These are phyloP conservation scores for Eurytemora carolleeae DNA, from an alignment of 1,140 invertebrate species.

Conservation along the genomic window DNA sequence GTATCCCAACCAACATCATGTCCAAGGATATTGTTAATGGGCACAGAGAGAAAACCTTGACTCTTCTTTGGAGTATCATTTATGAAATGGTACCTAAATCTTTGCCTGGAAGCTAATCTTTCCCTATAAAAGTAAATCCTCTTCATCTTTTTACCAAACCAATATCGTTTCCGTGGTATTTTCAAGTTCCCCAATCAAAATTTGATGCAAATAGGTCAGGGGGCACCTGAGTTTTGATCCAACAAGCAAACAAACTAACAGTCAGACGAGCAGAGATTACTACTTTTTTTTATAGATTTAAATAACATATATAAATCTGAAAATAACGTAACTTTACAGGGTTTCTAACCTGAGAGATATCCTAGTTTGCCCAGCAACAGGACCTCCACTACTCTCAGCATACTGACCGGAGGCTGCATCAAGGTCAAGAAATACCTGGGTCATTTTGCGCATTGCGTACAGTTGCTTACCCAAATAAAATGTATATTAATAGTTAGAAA, in stretches of 20 bases:
- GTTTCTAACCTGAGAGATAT: background rate
- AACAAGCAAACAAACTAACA: background rate
- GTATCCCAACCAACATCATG: slow-evolving; percentile 35
- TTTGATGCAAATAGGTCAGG: too few species aligned
- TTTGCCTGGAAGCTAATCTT: too few species aligned
- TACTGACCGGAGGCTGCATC: background rate
- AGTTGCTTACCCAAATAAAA: too few species aligned
- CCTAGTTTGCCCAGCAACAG: background rate
- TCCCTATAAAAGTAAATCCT: too few species aligned
- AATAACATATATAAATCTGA: background rate
- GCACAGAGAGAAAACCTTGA: slow-evolving; percentile 64
- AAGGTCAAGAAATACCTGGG: background rate
- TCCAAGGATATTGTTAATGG: slow-evolving; percentile 61
- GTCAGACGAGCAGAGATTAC: background rate
- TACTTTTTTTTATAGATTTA: background rate
- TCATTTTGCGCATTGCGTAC: too few species aligned
- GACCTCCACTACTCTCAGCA: background rate
- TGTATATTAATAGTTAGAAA: too few species aligned
- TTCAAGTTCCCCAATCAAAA: too few species aligned
- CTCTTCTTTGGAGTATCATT: slow-evolving; percentile 67
- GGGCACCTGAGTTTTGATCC: background rate
- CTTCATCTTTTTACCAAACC: too few species aligned
- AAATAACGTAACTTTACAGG: background rate
- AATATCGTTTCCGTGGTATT: too few species aligned
- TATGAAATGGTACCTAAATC: too few species aligned